phyloP scores from a whole-genome alignment of 2,888 invertebrate genomes.

The Epinotia brunnichana region DNA sequence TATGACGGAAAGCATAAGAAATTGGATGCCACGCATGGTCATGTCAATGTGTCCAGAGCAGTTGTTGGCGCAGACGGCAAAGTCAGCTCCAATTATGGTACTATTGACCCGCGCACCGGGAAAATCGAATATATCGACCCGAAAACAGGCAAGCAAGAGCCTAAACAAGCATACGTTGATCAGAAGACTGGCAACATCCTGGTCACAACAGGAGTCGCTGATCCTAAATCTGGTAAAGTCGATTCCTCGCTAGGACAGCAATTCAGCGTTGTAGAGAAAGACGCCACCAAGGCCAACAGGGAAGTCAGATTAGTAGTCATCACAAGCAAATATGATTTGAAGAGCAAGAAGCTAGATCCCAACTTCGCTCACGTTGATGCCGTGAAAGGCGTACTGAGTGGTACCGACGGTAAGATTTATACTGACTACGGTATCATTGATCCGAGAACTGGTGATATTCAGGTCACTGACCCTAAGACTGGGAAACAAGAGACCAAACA shows the following conservation, averaged over 20 bases:
- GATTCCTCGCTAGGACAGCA: conserved; percentile 87
- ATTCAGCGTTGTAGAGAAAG: conserved; percentile 86
- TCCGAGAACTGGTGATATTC: conserved; percentile 83
- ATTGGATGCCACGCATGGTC: conserved; percentile 74
- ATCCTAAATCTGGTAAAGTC: conserved; percentile 86
- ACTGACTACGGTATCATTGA: conserved; percentile 85
- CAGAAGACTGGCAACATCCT: conserved; percentile 87
- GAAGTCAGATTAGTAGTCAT: conserved; percentile 84
- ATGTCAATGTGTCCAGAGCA: conserved; percentile 85
- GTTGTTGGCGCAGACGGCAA: conserved; percentile 82
- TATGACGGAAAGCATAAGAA: conserved; percentile 84
- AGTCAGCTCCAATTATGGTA: conserved; percentile 86
- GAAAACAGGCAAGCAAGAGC: conserved; percentile 86
- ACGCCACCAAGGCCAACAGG: conserved; percentile 86
- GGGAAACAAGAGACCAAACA: conserved; percentile 75
- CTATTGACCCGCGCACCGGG: conserved; percentile 86
- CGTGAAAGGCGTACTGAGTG: conserved; percentile 77
- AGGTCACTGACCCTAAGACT: conserved; percentile 72
- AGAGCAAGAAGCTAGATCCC: conserved; percentile 78
- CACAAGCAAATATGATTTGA: conserved; percentile 85
- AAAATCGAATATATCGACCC: conserved; percentile 86
- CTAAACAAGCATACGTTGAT: conserved; percentile 87
- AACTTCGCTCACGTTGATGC: conserved; percentile 80
- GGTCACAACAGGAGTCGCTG: conserved; percentile 85
- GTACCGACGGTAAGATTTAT: conserved; percentile 86